Percentiles rank a stretch among this genome's conserved stretches.
phyloP scores from a whole-genome alignment of 2,888 invertebrate genomes.

The Andrena bicolor region DNA sequence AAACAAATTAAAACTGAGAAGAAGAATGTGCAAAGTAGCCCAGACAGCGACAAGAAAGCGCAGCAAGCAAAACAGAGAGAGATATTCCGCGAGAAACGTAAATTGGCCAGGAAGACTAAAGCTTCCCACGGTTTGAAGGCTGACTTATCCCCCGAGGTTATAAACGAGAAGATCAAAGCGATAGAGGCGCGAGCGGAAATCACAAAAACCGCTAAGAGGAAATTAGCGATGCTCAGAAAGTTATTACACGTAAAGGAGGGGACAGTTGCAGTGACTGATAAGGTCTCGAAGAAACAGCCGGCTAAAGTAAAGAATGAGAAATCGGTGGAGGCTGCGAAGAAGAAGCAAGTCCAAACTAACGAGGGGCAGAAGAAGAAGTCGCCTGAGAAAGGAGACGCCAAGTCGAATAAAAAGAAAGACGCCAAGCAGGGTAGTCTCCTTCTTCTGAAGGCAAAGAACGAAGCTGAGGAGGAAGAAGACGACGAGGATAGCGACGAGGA shows the following conservation, averaged over 20 bases:
- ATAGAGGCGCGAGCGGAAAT: conserved; percentile 67
- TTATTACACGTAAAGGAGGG: conserved; percentile 62
- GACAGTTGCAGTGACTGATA: background rate
- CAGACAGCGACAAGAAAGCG: conserved; percentile 20
- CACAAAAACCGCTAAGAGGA: conserved; percentile 74
- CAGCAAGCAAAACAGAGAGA: conserved; percentile 1
- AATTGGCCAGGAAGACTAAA: background rate
- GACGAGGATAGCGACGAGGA: conserved; percentile 35
- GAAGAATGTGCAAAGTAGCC: conserved; percentile 12
- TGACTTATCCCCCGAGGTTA: conserved; percentile 49
- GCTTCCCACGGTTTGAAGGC: background rate
- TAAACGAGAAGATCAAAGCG: conserved; percentile 68
- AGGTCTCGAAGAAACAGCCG: conserved; percentile 1
- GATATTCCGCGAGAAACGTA: conserved; percentile 19
- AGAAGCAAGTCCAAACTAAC: conserved; percentile 20
- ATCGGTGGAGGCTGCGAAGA: conserved; percentile 27
- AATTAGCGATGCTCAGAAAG: conserved; percentile 69
- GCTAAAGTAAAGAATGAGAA: conserved; percentile 27
- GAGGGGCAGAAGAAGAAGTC: conserved; percentile 18
- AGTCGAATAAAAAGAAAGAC: conserved; percentile 39
- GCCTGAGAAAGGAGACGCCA: conserved; percentile 15
- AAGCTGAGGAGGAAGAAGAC: conserved; percentile 25
- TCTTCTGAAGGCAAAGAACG: conserved; percentile 7
- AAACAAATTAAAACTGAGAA: conserved; percentile 21
- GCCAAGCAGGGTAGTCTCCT: conserved; percentile 19